phyloP scores from a whole-genome alignment of 1,140 invertebrate genomes.

The Papilio polyxenes region DNA sequence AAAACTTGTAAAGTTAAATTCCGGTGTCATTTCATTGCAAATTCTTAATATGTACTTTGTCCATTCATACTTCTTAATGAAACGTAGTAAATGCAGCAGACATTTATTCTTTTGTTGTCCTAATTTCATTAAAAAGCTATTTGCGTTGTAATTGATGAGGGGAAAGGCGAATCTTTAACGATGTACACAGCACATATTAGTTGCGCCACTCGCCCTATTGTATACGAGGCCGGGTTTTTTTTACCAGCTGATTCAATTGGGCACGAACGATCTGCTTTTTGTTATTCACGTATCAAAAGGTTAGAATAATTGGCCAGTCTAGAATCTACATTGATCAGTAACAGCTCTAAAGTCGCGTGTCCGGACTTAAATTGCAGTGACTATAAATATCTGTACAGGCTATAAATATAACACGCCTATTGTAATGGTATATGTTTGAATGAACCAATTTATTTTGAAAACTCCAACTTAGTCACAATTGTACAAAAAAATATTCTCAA shows the following conservation, averaged over 20 bases:
- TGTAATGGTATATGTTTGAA: too few relatives aligned
- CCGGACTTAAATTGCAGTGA: background rate
- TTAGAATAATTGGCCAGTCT: constrained; percentile 5
- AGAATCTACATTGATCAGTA: background rate
- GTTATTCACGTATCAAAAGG: background rate
- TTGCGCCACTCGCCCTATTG: constrained; percentile 19
- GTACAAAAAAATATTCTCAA: too few relatives aligned
- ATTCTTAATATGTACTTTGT: too few relatives aligned
- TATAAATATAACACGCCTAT: background rate
- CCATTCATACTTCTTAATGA: background rate
- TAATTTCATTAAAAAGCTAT: constrained; percentile 17
- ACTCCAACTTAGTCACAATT: too few relatives aligned
- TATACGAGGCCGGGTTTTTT: constrained; percentile 15
- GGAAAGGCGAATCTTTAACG: constrained; percentile 14
- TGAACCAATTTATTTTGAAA: too few relatives aligned
- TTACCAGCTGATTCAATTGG: constrained; percentile 15
- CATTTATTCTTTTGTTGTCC: background rate
- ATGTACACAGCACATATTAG: background rate
- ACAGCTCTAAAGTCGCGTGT: background rate
- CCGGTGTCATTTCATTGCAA: too few relatives aligned
- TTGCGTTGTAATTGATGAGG: constrained; percentile 18
- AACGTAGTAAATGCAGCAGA: background rate
- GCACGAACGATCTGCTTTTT: background rate
- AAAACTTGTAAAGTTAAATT: too few relatives aligned
- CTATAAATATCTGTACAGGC: background rate